Evolutionary conservation across 1,140 invertebrate genomes (phyloP), one percentile per base, ranked within the genome.

Genomic region (Brachionus paranguensis): DNA sequence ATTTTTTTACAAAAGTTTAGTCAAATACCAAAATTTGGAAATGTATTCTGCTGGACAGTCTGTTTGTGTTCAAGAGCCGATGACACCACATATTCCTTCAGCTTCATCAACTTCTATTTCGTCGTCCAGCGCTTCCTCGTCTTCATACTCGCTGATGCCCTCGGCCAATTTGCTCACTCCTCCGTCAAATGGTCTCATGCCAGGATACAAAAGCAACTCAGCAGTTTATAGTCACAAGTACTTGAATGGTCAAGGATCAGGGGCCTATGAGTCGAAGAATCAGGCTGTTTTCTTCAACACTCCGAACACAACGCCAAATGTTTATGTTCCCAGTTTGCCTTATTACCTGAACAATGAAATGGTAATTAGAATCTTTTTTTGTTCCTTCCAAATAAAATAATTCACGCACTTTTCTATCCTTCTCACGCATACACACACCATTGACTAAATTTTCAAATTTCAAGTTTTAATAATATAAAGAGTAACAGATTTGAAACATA

Each of bases 401-500:
- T 41, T 33, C 27, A 68, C 27, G 27, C 65, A 33, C 65, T 68
- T 68, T 33, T 33, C 14, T 68, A n/a, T 33, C 33, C 33, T 7
- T 24, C 17, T 64, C 27, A n/a, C 27, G 41, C 65, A 68, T 41
- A 33, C 24, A 33, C 65, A 41, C 64, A 68, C 33, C 33, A 68
- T 68, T 68, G 27, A 68, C 33, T 68, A 29, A 41, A 68, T 68
- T 68, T 68, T 41, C 5, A 68, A 68, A 37, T 41, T 68, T 68
- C 27, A 68, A 68, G 33, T 68, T 68, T 33, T 24, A 7, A 41
- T 33, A 68, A 68, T 68, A 68, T 37, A 72, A 3, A 72, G 37
- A 43, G 68, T 72, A 72, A 72, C 68, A 72, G 68, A 72, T 41
- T 72, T 72, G 33, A 72, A 72, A 72, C 68, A 72, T 72, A 72